Evolutionary conservation across 2,888 invertebrate genomes (phyloP).

Genomic region (Cephus pulcher): DNA sequence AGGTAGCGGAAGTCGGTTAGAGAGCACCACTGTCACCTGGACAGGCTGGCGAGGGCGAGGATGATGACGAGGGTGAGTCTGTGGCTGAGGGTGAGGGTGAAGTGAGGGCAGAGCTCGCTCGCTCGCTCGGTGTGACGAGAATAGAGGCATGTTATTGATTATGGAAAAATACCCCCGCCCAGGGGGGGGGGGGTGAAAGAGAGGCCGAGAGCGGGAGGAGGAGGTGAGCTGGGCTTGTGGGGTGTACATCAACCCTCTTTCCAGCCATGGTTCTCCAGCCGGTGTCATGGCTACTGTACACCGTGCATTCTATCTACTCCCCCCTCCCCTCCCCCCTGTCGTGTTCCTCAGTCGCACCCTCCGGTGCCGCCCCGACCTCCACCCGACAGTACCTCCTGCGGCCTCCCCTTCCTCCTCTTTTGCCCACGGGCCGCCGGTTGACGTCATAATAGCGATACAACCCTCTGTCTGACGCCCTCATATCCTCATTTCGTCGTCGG

Average conservation of each 20-base stretch:
- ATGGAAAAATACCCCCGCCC: slow-evolving; percentile 61
- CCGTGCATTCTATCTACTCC: slow-evolving; percentile 35
- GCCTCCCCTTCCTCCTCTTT: slow-evolving; percentile 20
- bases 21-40: slow-evolving; percentile 57
- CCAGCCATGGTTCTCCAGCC: slow-evolving; percentile 46
- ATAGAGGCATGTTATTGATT: slow-evolving; percentile 64
- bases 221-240: background rate
- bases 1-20: slow-evolving; percentile 13
- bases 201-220: background rate
- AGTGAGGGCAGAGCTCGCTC: slow-evolving; percentile 49
- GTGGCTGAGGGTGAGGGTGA: slow-evolving; percentile 19
- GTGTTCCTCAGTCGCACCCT: slow-evolving; percentile 23
- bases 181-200: slow-evolving; percentile 23
- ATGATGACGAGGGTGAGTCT: background rate
- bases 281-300: slow-evolving; percentile 54
- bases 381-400: slow-evolving; percentile 34
- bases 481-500: background rate
- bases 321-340: slow-evolving; percentile 24
- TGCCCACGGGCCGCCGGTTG: slow-evolving; percentile 31
- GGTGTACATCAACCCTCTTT: slow-evolving; percentile 26
- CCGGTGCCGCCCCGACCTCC: slow-evolving; percentile 15
- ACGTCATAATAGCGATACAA: slow-evolving; percentile 48
- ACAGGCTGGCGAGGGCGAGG: slow-evolving; percentile 49
- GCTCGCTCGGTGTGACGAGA: slow-evolving; percentile 59
- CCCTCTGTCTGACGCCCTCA: background rate